Base-by-base conservation (phyloP, 2,113 vertebrate species). In the Epinephelus fuscoguttatus region DNA sequence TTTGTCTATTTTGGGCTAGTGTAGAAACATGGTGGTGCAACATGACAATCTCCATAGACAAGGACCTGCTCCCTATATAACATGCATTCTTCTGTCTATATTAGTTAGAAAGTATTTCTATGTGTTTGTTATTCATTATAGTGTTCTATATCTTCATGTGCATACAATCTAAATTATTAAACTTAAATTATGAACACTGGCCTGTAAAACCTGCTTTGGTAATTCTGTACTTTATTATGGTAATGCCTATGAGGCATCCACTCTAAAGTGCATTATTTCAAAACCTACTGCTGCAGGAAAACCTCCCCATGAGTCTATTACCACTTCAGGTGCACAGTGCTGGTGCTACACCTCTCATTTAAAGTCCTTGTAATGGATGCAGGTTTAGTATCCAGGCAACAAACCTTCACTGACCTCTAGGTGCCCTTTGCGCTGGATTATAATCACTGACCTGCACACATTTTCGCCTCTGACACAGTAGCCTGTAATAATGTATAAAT, bases 381-480 rank as follows among this genome's bases (percentile, higher is more conserved):
- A 55, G 25, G n/a, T 60, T 82, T 18, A 30, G 49, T 69, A 59
- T 74, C 61, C 42, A 53, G 13, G 52, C 56, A 62, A 74, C 27
- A 49, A 49, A 49, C 47, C 13, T n/a, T 6, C 42, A 4, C 50
- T 69, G 66, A 72, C 74, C 62, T 82, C 13, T 19, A 18, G 27
- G 23, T 69, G n/a, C 52, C 15, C 12, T 30, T 25, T 70, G 4
- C 37, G 18, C 37, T 56, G 21, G 14, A 63, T 68, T 40, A 42
- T 14, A 7, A 59, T 56, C 57, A 42, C 21, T 40, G 30, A 64
- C 33, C 18, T 21, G 25, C 12, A 3, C 25, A 59, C 21, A 50
- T 47, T n/a, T 68, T 6, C 3, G n/a, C 5, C 18, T 55, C 1
- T 30, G 33, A 59, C 30, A 30, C 4, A 52, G 4, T 5, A 30